Evolutionary conservation across 1,140 invertebrate genomes (phyloP).

Genomic region (Aporrectodea caliginosa): DNA sequence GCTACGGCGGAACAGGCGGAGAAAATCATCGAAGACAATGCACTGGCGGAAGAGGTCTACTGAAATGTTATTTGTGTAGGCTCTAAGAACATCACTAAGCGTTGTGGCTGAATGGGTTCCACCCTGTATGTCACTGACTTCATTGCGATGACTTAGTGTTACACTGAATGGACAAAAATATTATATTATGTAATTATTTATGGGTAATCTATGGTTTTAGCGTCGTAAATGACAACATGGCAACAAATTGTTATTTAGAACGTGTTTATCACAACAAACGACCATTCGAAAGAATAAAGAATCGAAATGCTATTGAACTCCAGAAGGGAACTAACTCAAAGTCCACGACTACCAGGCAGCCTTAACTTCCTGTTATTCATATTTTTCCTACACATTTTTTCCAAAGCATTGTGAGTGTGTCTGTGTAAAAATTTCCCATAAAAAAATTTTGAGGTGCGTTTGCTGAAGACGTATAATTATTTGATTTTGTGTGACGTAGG

Average conservation of each 20-base stretch:
- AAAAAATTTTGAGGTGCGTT: no score
- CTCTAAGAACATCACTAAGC: no score
- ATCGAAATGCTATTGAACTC: no score
- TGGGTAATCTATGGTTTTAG: not conserved
- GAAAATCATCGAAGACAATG: not conserved
- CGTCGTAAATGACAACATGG: not conserved
- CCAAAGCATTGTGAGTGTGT: not conserved
- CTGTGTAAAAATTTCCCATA: not conserved
- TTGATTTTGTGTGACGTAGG: slow-evolving; percentile 35
- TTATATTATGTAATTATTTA: not conserved
- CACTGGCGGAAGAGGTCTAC: not conserved
- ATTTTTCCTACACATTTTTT: not conserved
- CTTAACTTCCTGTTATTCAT: not conserved
- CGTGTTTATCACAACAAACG: no score
- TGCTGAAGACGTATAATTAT: no score
- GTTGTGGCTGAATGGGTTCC: no score
- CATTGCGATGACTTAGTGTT: not conserved
- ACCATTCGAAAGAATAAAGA: no score
- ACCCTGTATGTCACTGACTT: not conserved
- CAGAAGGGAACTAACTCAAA: no score
- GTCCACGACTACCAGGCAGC: not conserved
- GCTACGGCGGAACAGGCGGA: not conserved
- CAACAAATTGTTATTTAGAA: no score
- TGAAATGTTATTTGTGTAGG: not conserved
- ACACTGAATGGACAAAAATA: not conserved